These are phyloP conservation scores for Aphis craccivora DNA, from an alignment of 1,140 invertebrate genomes.

Conservation along the genomic window DNA sequence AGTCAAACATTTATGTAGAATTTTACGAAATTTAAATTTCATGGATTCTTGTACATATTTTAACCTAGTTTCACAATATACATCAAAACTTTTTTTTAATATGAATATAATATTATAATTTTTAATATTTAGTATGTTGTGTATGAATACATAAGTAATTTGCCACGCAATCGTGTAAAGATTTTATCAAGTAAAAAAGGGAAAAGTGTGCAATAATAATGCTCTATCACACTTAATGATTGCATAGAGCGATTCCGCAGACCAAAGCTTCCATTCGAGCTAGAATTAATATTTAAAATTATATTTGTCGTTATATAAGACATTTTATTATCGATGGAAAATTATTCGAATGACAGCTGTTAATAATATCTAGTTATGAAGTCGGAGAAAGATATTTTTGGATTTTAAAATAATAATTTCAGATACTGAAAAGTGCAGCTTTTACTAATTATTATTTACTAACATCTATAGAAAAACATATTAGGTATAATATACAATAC, in stretches of 20 bases:
- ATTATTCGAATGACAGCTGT: not conserved
- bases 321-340: not conserved
- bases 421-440: not conserved
- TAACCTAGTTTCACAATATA: not conserved
- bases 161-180: not conserved
- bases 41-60: not conserved
- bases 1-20: not conserved
- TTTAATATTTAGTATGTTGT: not conserved
- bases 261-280: not conserved
- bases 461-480: not conserved
- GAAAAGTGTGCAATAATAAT: not conserved
- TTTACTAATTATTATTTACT: not conserved
- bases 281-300: not conserved
- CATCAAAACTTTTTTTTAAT: not conserved
- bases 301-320: not conserved
- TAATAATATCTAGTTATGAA: not conserved
- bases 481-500: not conserved
- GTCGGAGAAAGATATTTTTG: not conserved
- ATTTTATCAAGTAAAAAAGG: not conserved
- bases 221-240: not conserved
- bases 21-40: not conserved
- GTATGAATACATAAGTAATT: not conserved
- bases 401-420: not conserved
- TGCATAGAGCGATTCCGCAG: not conserved
- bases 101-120: too few relatives aligned